Evolutionary conservation across 2,797 vertebrate species (phyloP).

Genomic region (Ptychadena robeensis): DNA sequence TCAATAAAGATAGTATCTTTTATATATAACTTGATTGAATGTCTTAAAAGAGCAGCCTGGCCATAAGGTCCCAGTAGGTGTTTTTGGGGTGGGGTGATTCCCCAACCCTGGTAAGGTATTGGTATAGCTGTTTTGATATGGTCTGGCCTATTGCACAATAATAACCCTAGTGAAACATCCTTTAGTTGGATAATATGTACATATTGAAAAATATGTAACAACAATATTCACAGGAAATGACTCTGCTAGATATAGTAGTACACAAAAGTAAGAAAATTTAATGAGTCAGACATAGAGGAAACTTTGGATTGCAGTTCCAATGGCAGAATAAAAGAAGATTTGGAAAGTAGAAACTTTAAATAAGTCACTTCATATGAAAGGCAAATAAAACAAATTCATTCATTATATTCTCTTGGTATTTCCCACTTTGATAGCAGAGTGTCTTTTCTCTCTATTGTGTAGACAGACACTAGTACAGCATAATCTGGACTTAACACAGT

Average conservation of each 20-base stretch:
- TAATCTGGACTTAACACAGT: neutral
- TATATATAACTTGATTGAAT: no score
- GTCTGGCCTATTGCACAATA: no score
- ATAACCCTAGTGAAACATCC: no score
- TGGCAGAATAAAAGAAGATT: neutral
- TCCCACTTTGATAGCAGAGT: conserved; percentile 7
- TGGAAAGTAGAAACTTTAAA: neutral
- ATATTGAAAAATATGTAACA: no score
- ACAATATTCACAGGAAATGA: no score
- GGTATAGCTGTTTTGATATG: no score
- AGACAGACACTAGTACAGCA: neutral
- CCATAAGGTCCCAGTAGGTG: no score
- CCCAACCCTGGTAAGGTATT: no score
- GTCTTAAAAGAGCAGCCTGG: no score
- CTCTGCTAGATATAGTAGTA: neutral
- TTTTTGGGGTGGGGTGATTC: no score
- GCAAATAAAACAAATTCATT: conserved; percentile 5
- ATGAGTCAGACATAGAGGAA: conserved; percentile 10
- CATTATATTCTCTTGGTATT: neutral
- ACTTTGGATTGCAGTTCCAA: conserved; percentile 19
- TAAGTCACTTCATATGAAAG: conserved; percentile 12
- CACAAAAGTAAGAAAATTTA: neutral
- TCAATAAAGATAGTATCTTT: no score
- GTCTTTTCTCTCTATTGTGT: neutral
- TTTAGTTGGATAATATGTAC: no score